Evolutionary conservation across 2,113 vertebrate species (phyloP).

Genomic region (Gadus macrocephalus): DNA sequence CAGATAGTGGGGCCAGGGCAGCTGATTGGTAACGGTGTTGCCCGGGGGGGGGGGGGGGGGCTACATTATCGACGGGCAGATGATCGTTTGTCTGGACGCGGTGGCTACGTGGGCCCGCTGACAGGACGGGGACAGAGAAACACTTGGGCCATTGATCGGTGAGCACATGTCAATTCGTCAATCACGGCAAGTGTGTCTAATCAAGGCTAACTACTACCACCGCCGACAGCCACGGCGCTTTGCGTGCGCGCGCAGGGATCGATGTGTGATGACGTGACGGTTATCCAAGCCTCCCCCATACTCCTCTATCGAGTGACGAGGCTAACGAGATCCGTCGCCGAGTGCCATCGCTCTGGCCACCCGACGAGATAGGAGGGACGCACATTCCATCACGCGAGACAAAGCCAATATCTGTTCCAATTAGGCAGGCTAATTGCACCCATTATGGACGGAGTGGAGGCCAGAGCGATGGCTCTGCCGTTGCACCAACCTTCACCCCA

Average conservation of each 20-base stretch:
- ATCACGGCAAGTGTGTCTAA: constrained; percentile 64
- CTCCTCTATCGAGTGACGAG: constrained; percentile 29
- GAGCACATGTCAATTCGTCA: constrained; percentile 64
- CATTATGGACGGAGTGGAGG: constrained; percentile 36
- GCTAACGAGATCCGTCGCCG: constrained; percentile 24
- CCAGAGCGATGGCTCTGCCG: constrained; percentile 8
- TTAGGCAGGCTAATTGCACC: constrained; percentile 30
- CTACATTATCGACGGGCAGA: constrained; percentile 21
- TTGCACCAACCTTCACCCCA: constrained; percentile 27
- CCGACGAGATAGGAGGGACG: constrained; percentile 23
- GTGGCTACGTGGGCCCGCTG: constrained; percentile 43
- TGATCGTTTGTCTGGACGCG: constrained; percentile 53
- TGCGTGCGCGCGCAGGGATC: constrained; percentile 38
- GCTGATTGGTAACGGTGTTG: constrained; percentile 5
- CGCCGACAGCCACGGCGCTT: constrained; percentile 37
- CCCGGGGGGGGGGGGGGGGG: constrained; percentile 11
- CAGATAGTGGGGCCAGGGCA: neutral
- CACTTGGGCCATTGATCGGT: constrained; percentile 49
- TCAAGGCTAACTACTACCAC: constrained; percentile 57
- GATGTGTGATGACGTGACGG: constrained; percentile 54
- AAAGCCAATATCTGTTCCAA: constrained; percentile 9
- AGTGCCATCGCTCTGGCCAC: constrained; percentile 15
- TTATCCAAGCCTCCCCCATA: constrained; percentile 42
- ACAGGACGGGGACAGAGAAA: constrained; percentile 37
- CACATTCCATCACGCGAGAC: constrained; percentile 15